These are phyloP conservation scores for Spea multiplicata DNA, from an alignment of 2,113 vertebrate genomes.

Conservation along the genomic window DNA sequence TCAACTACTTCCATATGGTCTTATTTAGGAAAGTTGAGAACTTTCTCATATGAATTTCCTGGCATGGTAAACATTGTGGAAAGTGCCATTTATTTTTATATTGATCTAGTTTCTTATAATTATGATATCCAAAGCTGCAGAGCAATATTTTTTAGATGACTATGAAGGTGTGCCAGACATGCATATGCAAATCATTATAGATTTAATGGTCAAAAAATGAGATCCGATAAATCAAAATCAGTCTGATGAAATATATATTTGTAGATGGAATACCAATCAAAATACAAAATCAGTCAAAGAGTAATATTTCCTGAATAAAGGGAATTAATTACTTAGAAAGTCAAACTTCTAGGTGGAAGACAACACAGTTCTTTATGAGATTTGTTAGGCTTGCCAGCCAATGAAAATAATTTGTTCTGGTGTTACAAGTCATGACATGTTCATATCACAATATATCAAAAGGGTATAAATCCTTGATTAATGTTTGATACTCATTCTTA, in stretches of 20 bases:
- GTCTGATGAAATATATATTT: neutral
- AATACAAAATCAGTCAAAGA: neutral
- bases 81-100: neutral
- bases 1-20: conserved; percentile 20
- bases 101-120: neutral
- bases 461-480: too few species aligned
- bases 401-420: too few species aligned
- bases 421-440: too few species aligned
- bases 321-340: neutral
- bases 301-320: neutral
- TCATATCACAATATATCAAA: too few species aligned
- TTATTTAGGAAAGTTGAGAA: conserved; percentile 14
- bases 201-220: too few species aligned
- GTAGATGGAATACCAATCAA: neutral
- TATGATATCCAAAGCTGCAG: neutral
- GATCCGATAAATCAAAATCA: neutral
- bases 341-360: too few species aligned
- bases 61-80: conserved; percentile 4
- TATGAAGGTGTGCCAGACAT: neutral
- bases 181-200: conserved; percentile 1
- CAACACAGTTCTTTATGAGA: too few species aligned
- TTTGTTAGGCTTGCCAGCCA: too few species aligned
- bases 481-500: too few species aligned
- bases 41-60: conserved; percentile 2
- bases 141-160: neutral